A percentile compares a stretch with the other conserved stretches of the same genome.
Conservation (phyloP, 2,113 vertebrate species). For the Telmatochromis sp. region DNA sequence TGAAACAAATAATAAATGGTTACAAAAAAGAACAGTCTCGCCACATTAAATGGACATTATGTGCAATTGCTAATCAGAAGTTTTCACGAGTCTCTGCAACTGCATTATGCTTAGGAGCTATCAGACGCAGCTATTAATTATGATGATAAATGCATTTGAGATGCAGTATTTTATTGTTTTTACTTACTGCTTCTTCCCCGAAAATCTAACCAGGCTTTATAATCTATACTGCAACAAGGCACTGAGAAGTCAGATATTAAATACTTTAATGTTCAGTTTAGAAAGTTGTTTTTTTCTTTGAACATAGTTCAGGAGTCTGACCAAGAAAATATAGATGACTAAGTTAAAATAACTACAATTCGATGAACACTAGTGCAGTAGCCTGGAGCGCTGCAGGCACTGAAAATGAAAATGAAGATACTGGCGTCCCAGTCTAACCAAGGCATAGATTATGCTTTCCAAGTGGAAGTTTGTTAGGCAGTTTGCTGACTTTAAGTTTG, state of each 20-base stretch:
- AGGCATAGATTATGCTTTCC: neutral
- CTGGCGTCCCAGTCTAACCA: rapidly evolving
- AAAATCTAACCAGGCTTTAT: neutral
- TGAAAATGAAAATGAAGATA: neutral
- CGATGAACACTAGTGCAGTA: neutral
- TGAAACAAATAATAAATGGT: neutral
- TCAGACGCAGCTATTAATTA: neutral
- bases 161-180: neutral
- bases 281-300: neutral
- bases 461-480: neutral
- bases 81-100: neutral
- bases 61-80: neutral
- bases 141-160: neutral
- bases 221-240: neutral
- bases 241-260: neutral
- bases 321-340: neutral
- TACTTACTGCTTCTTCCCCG: neutral
- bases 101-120: neutral
- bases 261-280: neutral
- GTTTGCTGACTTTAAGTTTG: neutral
- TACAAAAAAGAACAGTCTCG: neutral
- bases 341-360: neutral
- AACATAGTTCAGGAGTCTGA: neutral
- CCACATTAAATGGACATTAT: neutral
- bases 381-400: neutral